Base-by-base conservation (phyloP, 2,113 vertebrate genomes). In the Neoarius graeffei region DNA sequence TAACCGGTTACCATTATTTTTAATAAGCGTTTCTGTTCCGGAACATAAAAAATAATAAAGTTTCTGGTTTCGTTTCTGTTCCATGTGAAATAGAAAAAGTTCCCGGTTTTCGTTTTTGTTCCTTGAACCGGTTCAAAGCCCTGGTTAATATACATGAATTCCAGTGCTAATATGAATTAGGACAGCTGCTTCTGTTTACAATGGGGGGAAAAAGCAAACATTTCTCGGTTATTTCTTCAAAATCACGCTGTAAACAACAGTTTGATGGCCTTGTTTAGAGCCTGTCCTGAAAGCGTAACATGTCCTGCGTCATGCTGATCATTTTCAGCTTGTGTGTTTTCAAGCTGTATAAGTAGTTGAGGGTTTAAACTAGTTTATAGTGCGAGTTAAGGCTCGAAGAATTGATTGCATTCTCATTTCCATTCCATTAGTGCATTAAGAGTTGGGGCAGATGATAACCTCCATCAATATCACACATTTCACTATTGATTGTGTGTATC, bases 351-450 rank as follows among this genome's bases (percentile, higher is more conserved):
- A 62, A 82, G 57, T 62, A 23, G 80, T 82, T 59, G 20, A 19
- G 27, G 80, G 35, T 82, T 82, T 88, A 48, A 67, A 88, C 52
- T 14, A 30, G 64, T 82, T 82, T 74, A 62, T 35, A 6, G 42
- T 14, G 1, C 52, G 66, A 42, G 54, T 85, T 88, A 84, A 84
- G 27, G 48, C 62, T 30, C 7, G 48, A 56, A 19, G 50, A 84
- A 84, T 84, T 84, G 83, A 84, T 67, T 67, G 59, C 62, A n/a
- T 71, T 84, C 83, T 84, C 83, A 69, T 84, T 84, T 84, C 62
- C 64, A 84, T 84, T 84, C 83, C 83, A 84, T 84, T 84, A 84
- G 62, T 81, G 50, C 76, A 81, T 67, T 81, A 67, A 86, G 85
- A 57, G 48, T 81, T 30, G 35, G 59, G 85, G 60, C 66, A 81